These are phyloP conservation scores for Capitella teleta DNA, from an alignment of 1,140 invertebrate species.

Conservation along the genomic window DNA sequence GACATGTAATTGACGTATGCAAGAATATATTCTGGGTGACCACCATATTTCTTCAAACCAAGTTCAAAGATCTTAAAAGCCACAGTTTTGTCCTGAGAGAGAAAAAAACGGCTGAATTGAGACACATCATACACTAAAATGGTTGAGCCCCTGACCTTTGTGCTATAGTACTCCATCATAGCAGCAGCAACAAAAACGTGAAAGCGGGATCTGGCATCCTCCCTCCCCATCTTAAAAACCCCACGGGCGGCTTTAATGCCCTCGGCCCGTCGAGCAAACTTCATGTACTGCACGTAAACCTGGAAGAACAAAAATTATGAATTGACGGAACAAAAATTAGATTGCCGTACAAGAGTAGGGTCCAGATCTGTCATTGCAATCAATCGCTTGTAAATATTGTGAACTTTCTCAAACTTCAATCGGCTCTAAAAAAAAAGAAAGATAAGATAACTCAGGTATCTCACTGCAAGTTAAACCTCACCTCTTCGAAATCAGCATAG, in stretches of 20 bases:
- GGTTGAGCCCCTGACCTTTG: conserved; percentile 51
- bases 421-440: conserved; percentile 49
- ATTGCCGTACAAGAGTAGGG: conserved; percentile 70
- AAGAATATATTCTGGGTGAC: conserved; percentile 86
- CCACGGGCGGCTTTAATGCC: conserved; percentile 90
- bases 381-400: conserved; percentile 88
- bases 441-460: background rate
- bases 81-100: conserved; percentile 76
- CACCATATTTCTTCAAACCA: conserved; percentile 89
- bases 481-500: conserved; percentile 96
- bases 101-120: background rate
- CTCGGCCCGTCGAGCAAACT: conserved; percentile 90
- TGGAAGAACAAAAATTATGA: conserved; percentile 12
- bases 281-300: conserved; percentile 98
- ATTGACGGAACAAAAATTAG: too few relatives aligned
- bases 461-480: conserved; percentile 15
- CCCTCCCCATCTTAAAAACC: conserved; percentile 89
- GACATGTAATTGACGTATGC: conserved; percentile 95
- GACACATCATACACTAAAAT: background rate
- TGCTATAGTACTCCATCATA: conserved; percentile 98
- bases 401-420: conserved; percentile 93
- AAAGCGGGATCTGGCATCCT: conserved; percentile 73
- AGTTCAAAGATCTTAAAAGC: conserved; percentile 97
- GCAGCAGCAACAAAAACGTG: conserved; percentile 94
- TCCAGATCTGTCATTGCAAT: conserved; percentile 78